A percentile compares a stretch with the other conserved stretches of the same genome.
These are phyloP conservation scores for Mandrillus leucophaeus DNA, from an alignment of 2,113 vertebrate species.

Conservation along the genomic window DNA sequence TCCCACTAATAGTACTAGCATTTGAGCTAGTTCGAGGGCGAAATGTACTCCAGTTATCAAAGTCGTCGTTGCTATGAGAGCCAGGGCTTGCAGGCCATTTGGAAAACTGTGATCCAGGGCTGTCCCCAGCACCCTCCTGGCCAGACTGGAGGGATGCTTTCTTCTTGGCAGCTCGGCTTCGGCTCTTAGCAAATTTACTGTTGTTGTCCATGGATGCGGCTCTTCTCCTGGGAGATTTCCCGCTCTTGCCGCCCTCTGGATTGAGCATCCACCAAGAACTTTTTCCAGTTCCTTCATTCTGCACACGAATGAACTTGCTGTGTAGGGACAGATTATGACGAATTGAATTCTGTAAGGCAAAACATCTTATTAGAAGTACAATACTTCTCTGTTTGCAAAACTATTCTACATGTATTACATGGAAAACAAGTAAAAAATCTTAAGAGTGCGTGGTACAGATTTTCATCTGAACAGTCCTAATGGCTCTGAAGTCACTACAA, in stretches of 20 bases:
- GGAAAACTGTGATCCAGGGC: conserved; percentile 93
- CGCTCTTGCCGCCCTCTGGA: conserved; percentile 97
- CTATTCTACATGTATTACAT: not conserved
- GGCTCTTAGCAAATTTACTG: conserved; percentile 98
- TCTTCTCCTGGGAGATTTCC: conserved; percentile 96
- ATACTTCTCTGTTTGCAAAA: not conserved
- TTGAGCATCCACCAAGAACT: conserved; percentile 99
- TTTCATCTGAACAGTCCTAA: not conserved
- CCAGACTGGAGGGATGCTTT: conserved; percentile 95
- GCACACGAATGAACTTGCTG: conserved; percentile 97
- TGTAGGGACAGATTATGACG: conserved; percentile 98
- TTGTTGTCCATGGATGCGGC: conserved; percentile 99
- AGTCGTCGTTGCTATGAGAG: conserved; percentile 98
- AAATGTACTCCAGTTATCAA: conserved; percentile 96
- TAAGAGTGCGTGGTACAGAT: not conserved
- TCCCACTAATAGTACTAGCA: conserved; percentile 95
- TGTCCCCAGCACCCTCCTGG: conserved; percentile 93
- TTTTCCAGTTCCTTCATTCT: conserved; percentile 99
- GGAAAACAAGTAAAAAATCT: not conserved
- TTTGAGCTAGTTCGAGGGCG: conserved; percentile 96
- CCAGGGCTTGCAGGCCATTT: conserved; percentile 98
- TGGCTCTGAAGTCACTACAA: not conserved
- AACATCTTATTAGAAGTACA: conserved; percentile 68
- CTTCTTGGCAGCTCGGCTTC: conserved; percentile 97
- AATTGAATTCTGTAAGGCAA: conserved; percentile 95